These are phyloP conservation scores for Pocota personata DNA, from an alignment of 2,888 invertebrate genomes.

Conservation along the genomic window DNA sequence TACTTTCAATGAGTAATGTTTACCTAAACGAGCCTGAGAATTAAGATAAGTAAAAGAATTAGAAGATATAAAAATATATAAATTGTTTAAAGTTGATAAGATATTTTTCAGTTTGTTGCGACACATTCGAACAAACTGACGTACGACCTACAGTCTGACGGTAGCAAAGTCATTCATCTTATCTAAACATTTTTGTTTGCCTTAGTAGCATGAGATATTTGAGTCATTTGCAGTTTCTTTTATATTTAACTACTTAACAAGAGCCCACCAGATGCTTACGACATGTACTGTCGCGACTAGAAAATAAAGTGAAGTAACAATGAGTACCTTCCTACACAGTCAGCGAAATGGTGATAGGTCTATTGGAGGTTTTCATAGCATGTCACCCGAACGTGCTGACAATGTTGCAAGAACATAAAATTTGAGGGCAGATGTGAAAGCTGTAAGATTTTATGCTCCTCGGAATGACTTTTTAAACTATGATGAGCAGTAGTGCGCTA, in stretches of 20 bases:
- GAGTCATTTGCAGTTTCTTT: conserved; percentile 11
- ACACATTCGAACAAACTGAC: neutral
- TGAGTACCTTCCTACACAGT: conserved; percentile 4
- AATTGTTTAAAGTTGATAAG: conserved; percentile 16
- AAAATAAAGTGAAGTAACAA: neutral
- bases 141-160: neutral
- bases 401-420: neutral
- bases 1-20: conserved; percentile 22
- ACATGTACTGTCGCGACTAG: neutral
- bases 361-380: neutral
- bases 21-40: neutral
- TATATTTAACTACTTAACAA: conserved; percentile 12
- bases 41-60: neutral
- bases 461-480: neutral
- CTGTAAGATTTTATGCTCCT: neutral
- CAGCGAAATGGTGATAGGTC: conserved; percentile 20
- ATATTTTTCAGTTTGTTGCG: neutral
- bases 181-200: conserved; percentile 26
- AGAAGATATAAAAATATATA: neutral
- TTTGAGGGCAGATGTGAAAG: neutral
- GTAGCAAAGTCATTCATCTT: conserved; percentile 11
- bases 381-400: neutral
- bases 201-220: neutral
- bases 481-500: too few species aligned
- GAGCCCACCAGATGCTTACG: conserved; percentile 24